Evolutionary conservation across 2,888 invertebrate species (phyloP), one percentile per base, ranked within the genome.

Genomic region (Steinernema scapterisci): DNA sequence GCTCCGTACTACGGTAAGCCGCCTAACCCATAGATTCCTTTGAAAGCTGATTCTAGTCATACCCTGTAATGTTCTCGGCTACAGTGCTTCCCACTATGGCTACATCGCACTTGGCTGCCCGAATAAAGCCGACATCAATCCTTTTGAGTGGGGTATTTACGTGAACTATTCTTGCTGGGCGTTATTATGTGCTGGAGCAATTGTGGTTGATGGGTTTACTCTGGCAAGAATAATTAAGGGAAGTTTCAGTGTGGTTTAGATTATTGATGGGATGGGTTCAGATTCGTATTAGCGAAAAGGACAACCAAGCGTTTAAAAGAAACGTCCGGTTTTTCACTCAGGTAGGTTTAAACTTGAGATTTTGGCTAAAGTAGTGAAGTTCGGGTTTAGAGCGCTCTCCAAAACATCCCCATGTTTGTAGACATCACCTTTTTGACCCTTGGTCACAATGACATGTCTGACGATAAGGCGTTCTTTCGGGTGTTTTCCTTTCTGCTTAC

Each of bases 291-390:
- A 16, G n/a, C 5, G 9, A 16, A 6, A 5, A 48, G 19, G n/a
- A 48, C n/a, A n/a, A 38, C 23, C 21, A 19, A 19, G 21, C 2
- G 21, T 52, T 21, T 16, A 27, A 31, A 1, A 27, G 63, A 2
- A 25, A 63, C 27, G 63, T 63, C 31, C 27, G 63, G 16, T 63
- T 63, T 31, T 63, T 63, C 16, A 31, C 63, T 5, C 63, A 54
- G 23, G 51, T 51, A 19, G 19, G 9, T 16, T 19, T 19, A 51
- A 16, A n/a, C n/a, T n/a, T n/a, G n/a, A n/a, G n/a, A n/a, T 16
- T 51, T 9, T 51, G 19, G 51, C 19, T 19, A 6, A 51, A 16
- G 19, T 51, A 6, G 51, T n/a, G 19, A 51, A 16, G 51, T 51
- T 19, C 7, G 7, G 9, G 7, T 51, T 51, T 19, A 54, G 54